Evolutionary conservation across 2,113 vertebrate genomes (phyloP), one percentile per base, ranked within the genome.

Genomic region (Chionodraco myersi): DNA sequence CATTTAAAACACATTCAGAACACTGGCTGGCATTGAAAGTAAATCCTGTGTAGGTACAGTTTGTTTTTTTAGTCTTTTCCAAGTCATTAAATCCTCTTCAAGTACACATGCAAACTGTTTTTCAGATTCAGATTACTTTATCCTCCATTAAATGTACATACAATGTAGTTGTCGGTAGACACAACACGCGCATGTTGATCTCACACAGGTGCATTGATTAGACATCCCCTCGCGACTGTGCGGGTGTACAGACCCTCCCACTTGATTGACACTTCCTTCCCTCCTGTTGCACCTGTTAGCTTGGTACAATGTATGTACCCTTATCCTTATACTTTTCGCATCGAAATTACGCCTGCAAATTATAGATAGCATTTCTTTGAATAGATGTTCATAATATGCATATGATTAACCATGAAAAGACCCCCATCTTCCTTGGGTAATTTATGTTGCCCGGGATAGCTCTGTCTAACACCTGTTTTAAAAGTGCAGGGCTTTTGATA

Each of bases 1-100:
- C 18, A 9, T 80, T 76, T 66, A 77, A 79, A 78, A 59, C 56
- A 70, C 59, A 9, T 80, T 76, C 63, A 79, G 77, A 78, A 59
- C 53, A 70, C 57, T 1, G 72, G 86, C 85, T 6, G 47, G 79
- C 51, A 63, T 48, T 8, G 75, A 82, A 80, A 84, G 47, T 57
- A 56, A 56, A 76, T 79, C 57, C 47, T 71, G 67, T 53, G 70
- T 21, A 21, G 21, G 21, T 41, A 41, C 36, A 41, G 36, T 41
- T 41, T 6, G 36, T 41, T 41, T 6, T 7, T 7, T 41, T 5
- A 7, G 5, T 41, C 36, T 41, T 41, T 36, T 41, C 4, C 36
- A 7, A 41, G 36, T 41, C 36, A 41, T 41, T 6, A 7, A 41
- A 41, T 41, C 36, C 6, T 36, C 36, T 41, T 41, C 6, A 41